Conservation (phyloP, 2,888 invertebrate genomes). For the Hypercompe scribonia region DNA sequence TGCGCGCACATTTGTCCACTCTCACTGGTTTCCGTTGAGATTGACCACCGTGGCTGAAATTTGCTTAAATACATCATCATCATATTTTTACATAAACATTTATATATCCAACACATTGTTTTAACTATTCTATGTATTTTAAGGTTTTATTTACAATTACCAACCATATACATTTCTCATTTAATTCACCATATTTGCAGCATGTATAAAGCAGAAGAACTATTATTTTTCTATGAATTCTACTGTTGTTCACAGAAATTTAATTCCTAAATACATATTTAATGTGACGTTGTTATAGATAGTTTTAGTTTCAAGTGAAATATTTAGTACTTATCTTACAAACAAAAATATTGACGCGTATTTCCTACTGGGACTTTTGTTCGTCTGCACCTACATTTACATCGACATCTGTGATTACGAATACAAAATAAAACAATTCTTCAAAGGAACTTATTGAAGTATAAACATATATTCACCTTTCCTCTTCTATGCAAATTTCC, state of each 20-base stretch:
- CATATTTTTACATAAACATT: too few relatives aligned
- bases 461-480: constrained; percentile 52
- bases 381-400: background rate
- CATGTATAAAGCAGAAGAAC: too few relatives aligned
- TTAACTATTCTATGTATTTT: too few relatives aligned
- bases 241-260: background rate
- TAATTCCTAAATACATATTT: background rate
- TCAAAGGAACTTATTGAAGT: constrained; percentile 45
- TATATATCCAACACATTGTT: too few relatives aligned
- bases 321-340: constrained; percentile 5
- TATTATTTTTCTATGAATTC: background rate
- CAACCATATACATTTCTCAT: too few relatives aligned
- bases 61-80: too few relatives aligned
- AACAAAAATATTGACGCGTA: background rate
- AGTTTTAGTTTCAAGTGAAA: background rate
- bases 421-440: constrained; percentile 39
- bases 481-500: constrained; percentile 56
- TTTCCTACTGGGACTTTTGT: constrained; percentile 17
- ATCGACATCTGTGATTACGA: constrained; percentile 10
- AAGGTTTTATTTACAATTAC: too few relatives aligned
- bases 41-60: too few relatives aligned
- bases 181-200: too few relatives aligned
- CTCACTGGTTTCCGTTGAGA: too few relatives aligned
- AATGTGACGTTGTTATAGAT: background rate
- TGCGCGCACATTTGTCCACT: too few relatives aligned